Percentiles rank a stretch among this genome's conserved stretches.
Conservation (phyloP, 2,113 vertebrate genomes). For the Chelonoidis abingdonii region DNA sequence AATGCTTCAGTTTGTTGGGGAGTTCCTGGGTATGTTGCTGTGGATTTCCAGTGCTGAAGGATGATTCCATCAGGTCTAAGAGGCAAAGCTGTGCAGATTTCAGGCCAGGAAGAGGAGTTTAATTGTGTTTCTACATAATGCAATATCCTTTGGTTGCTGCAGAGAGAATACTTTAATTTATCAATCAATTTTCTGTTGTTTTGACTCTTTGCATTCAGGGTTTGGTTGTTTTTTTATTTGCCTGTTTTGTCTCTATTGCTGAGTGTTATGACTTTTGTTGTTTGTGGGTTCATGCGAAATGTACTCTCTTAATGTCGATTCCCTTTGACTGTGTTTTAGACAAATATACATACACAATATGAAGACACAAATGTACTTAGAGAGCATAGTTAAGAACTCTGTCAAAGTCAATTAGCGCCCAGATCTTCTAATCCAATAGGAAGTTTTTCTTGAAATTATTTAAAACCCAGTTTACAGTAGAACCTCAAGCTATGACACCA, state of each 20-base stretch:
- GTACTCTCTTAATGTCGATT: constrained; percentile 36
- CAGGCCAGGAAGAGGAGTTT: background rate
- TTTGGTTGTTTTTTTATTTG: background rate
- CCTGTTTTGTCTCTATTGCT: constrained; percentile 25
- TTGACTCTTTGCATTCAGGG: constrained; percentile 28
- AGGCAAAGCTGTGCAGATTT: background rate
- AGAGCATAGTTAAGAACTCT: constrained; percentile 17
- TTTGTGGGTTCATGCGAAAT: background rate
- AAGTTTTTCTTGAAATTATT: constrained; percentile 23
- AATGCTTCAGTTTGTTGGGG: background rate
- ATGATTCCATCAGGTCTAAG: background rate
- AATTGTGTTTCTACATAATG: background rate
- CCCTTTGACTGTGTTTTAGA: constrained; percentile 60
- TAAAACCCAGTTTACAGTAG: background rate
- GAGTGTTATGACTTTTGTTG: background rate
- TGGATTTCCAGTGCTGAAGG: background rate
- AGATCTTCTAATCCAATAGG: background rate
- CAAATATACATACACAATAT: constrained; percentile 23
- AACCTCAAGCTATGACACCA: too few species aligned
- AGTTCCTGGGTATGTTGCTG: background rate
- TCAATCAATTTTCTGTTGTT: background rate
- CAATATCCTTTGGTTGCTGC: constrained; percentile 2
- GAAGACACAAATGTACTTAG: constrained; percentile 4
- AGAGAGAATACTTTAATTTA: background rate
- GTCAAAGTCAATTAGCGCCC: background rate